These are phyloP conservation scores for Spondyliosoma cantharus DNA, from an alignment of 2,797 vertebrate genomes.

Conservation along the genomic window DNA sequence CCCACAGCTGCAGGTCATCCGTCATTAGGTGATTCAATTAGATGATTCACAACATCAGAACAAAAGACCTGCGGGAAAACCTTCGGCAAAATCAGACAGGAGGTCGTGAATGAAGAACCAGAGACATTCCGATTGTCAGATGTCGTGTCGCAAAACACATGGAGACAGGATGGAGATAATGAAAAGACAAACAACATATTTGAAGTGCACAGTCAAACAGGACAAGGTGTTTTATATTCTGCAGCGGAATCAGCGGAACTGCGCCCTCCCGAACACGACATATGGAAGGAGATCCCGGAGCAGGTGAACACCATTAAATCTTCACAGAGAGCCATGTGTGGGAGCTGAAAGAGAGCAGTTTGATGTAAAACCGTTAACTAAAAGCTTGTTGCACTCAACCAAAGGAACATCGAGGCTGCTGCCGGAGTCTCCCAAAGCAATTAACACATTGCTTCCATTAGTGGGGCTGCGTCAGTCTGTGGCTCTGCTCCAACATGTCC, in stretches of 20 bases:
- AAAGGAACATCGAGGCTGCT: slow-evolving; percentile 34
- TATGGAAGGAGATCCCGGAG: slow-evolving; percentile 33
- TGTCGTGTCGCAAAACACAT: no score
- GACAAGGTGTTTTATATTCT: background rate
- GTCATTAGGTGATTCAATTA: background rate
- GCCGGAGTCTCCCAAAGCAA: slow-evolving; percentile 48
- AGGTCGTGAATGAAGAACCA: background rate
- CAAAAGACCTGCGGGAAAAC: background rate
- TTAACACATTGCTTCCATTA: slow-evolving; percentile 43
- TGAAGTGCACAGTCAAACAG: slow-evolving; percentile 1
- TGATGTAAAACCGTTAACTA: slow-evolving; percentile 34
- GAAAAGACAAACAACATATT: background rate
- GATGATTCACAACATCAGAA: background rate
- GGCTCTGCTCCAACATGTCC: slow-evolving; percentile 24
- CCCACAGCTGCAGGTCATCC: background rate
- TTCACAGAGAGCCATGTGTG: slow-evolving; percentile 20
- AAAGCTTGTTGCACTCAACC: slow-evolving; percentile 38
- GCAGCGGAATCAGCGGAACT: background rate
- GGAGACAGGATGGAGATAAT: background rate
- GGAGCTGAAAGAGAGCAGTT: slow-evolving; percentile 34
- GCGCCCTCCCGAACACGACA: background rate
- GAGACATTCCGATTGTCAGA: no score
- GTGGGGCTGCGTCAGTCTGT: slow-evolving; percentile 6
- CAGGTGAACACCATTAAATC: slow-evolving; percentile 36
- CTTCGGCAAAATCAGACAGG: background rate